Conservation (phyloP, 2,113 vertebrate species). For the Regulus satrapa region DNA sequence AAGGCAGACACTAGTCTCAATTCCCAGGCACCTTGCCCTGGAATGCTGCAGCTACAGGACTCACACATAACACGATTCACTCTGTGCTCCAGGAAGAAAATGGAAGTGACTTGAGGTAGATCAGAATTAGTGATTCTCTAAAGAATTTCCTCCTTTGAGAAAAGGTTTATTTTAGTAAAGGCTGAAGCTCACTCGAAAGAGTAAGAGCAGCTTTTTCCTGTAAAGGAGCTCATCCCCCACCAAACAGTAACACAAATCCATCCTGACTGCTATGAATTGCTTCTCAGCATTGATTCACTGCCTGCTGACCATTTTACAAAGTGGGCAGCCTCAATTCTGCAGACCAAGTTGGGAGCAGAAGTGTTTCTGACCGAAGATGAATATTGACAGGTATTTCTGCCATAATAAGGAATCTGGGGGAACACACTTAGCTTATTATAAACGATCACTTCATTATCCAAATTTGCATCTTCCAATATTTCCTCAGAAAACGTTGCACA, state of each 20-base stretch:
- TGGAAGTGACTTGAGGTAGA: background rate
- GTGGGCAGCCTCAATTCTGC: background rate
- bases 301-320: background rate
- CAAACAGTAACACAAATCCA: background rate
- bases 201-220: background rate
- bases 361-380: background rate
- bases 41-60: background rate
- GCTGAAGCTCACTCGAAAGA: background rate
- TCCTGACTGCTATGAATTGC: background rate
- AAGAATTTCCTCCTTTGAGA: background rate
- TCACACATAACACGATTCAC: background rate
- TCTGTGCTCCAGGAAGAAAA: background rate
- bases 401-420: background rate
- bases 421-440: background rate
- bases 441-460: background rate
- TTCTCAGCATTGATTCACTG: background rate
- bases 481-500: background rate
- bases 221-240: background rate
- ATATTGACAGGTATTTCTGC: background rate
- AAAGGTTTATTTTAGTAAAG: background rate
- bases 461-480: background rate
- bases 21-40: background rate
- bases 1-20: background rate
- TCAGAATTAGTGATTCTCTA: background rate
- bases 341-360: background rate